phyloP scores from a whole-genome alignment of 2,797 vertebrate species.

The Nasua narica region DNA sequence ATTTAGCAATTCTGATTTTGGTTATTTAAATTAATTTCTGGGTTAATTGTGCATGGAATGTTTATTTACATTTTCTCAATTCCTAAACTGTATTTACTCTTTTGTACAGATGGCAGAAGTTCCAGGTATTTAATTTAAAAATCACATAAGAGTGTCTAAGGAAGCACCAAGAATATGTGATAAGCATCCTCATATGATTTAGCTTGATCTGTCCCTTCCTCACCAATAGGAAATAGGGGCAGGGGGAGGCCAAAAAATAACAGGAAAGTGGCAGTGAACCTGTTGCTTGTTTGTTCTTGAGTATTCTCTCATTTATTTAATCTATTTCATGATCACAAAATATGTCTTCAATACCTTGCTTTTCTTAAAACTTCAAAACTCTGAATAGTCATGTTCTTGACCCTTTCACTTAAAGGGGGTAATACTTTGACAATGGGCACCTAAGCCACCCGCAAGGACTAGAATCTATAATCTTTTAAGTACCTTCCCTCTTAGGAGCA shows the following conservation, averaged over 20 bases:
- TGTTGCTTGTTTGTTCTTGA: background rate
- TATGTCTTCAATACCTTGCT: background rate
- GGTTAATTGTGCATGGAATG: background rate
- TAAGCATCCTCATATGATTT: background rate
- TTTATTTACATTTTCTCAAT: background rate
- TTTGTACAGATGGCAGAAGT: background rate
- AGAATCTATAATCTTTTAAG: background rate
- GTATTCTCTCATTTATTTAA: background rate
- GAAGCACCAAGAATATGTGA: background rate
- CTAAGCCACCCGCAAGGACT: background rate
- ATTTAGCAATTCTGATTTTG: background rate
- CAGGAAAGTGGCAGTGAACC: background rate
- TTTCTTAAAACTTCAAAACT: background rate
- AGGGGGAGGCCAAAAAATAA: background rate
- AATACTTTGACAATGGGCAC: background rate
- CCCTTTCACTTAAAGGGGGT: background rate
- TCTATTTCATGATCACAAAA: background rate
- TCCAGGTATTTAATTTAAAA: background rate
- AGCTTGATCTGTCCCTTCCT: background rate
- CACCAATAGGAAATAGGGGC: background rate
- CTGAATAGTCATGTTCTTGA: background rate
- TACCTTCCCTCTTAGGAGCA: background rate
- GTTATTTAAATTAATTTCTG: background rate
- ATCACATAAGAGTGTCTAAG: background rate
- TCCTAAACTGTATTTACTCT: background rate